Conservation (phyloP, 2,797 vertebrate species). For the Rhodeus uyekii region DNA sequence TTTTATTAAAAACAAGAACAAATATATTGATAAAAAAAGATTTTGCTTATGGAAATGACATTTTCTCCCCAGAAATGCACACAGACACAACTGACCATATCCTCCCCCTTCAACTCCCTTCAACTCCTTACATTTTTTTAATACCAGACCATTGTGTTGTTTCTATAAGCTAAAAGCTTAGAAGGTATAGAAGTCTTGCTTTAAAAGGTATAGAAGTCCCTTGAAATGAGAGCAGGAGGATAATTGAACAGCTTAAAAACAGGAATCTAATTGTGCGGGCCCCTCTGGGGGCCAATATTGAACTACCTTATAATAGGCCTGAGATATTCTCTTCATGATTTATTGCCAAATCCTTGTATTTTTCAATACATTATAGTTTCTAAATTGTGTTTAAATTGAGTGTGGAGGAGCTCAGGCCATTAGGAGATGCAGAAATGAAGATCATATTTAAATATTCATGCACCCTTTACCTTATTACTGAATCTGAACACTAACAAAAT, state of each 20-base stretch:
- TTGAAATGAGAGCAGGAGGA: slow-evolving; percentile 94
- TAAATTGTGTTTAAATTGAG: slow-evolving; percentile 99
- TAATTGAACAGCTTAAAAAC: slow-evolving; percentile 99
- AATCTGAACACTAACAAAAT: slow-evolving; percentile 99
- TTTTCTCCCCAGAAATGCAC: slow-evolving; percentile 11
- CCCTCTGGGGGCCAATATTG: slow-evolving; percentile 89
- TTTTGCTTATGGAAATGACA: neutral
- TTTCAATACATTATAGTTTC: slow-evolving; percentile 99
- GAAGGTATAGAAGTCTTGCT: too few relatives aligned
- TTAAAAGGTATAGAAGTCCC: slow-evolving; percentile 75
- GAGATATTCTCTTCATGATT: slow-evolving; percentile 97
- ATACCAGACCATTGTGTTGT: slow-evolving; percentile 51
- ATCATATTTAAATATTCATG: slow-evolving; percentile 99
- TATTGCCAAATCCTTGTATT: slow-evolving; percentile 99
- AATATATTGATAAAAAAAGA: neutral
- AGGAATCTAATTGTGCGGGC: slow-evolving; percentile 98
- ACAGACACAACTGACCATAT: neutral
- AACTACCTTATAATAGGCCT: slow-evolving; percentile 98
- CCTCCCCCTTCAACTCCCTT: neutral
- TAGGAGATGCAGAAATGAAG: slow-evolving; percentile 99
- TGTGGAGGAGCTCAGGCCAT: slow-evolving; percentile 99
- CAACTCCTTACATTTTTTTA: slow-evolving; percentile 4
- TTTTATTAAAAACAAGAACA: neutral
- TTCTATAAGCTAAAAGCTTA: slow-evolving; percentile 74
- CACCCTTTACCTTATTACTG: slow-evolving; percentile 99